phyloP scores from a whole-genome alignment of 2,797 vertebrate species.

The Adelosebastes latens region DNA sequence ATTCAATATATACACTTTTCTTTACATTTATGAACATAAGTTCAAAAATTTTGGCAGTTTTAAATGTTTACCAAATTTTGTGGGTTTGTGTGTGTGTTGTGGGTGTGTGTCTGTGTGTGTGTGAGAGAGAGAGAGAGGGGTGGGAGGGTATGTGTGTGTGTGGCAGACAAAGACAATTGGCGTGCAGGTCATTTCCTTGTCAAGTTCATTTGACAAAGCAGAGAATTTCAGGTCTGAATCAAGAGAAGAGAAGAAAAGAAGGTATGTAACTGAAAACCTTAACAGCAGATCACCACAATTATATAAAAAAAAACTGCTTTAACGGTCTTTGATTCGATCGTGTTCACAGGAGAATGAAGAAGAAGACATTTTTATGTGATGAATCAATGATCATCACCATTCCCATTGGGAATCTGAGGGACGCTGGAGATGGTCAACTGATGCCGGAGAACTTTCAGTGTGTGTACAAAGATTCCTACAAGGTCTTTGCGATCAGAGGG shows the following conservation, averaged over 20 bases:
- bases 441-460: constrained; percentile 80
- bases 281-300: neutral
- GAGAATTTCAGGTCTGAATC: constrained; percentile 17
- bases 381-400: constrained; percentile 82
- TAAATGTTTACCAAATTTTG: neutral
- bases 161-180: neutral
- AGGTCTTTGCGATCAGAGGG: constrained; percentile 75
- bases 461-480: constrained; percentile 81
- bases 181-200: constrained; percentile 54
- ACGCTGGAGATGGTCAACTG: constrained; percentile 42
- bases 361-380: constrained; percentile 74
- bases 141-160: neutral
- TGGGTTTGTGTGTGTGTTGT: neutral
- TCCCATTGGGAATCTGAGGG: constrained; percentile 63
- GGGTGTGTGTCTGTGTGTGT: neutral
- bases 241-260: neutral
- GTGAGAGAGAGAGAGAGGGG: neutral
- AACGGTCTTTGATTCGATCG: neutral
- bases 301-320: neutral
- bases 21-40: neutral
- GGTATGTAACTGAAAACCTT: constrained; percentile 18
- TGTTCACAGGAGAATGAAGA: constrained; percentile 63
- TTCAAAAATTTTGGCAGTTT: neutral
- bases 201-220: constrained; percentile 19
- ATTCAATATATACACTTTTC: neutral